These are phyloP conservation scores for Macrotus californicus DNA, from an alignment of 2,113 vertebrate genomes.

Conservation along the genomic window DNA sequence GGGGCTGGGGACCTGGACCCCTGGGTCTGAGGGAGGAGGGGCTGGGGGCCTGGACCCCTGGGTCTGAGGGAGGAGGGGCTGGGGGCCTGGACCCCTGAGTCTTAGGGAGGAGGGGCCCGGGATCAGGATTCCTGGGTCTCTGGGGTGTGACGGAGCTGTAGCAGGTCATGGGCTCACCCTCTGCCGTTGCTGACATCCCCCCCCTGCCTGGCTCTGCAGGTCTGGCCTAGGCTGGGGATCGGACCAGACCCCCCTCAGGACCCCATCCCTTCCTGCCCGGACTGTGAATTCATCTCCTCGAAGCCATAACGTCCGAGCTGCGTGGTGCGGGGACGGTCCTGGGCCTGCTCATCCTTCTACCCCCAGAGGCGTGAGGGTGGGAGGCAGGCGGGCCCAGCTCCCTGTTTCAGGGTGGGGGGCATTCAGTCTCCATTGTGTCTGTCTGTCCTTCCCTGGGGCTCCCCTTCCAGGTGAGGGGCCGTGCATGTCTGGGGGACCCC, in stretches of 20 bases:
- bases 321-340: slow-evolving; percentile 47
- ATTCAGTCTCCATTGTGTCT: slow-evolving; percentile 47
- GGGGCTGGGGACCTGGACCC: background rate
- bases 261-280: slow-evolving; percentile 58
- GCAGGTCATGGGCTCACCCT: background rate
- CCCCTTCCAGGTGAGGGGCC: slow-evolving; percentile 42
- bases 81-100: background rate
- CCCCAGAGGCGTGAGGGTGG: background rate
- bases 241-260: slow-evolving; percentile 43
- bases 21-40: background rate
- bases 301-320: slow-evolving; percentile 76
- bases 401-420: slow-evolving; percentile 56
- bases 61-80: background rate
- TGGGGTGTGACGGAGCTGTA: background rate
- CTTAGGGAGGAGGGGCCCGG: background rate
- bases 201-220: background rate
- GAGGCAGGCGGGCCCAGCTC: background rate
- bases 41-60: background rate
- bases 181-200: background rate
- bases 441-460: slow-evolving; percentile 54
- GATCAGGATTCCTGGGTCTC: background rate
- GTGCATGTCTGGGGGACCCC: slow-evolving; percentile 70
- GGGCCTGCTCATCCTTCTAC: background rate
- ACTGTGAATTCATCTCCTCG: slow-evolving; percentile 69
- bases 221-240: slow-evolving; percentile 35